Base-by-base conservation (phyloP, 2,888 invertebrate species). In the Imbricaverruca yamaguchii region DNA sequence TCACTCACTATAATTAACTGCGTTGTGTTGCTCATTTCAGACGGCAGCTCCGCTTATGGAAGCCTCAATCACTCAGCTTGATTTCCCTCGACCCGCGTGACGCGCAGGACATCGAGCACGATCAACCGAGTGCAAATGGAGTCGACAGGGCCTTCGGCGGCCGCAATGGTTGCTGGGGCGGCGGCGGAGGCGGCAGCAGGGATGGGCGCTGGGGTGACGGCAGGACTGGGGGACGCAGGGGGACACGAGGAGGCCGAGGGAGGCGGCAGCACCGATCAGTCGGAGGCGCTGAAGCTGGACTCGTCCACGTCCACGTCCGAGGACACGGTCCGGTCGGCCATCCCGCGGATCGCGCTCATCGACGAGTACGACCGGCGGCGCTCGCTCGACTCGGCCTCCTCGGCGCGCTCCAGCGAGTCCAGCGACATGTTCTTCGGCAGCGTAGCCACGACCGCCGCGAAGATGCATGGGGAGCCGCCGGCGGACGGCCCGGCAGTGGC, bases 351-450 rank as follows among this genome's bases (percentile, higher is more conserved):
- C 55, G 74, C 74, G 55, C 74, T 74, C 21, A 74, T 74, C 18
- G 74, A 74, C 55, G 74, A 74, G 74, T 2, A 74, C 74, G 74
- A 74, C 0, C 74, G 74, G 74, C 74, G 74, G 8, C 74, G 74
- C 53, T 74, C 74, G 53, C 53, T 74, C 74, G 74, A 74, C 74
- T 74, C 74, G 53, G 74, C 53, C 18, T 74, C 74, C 9, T 74
- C 74, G 7, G 74, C 74, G 3, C 74, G 74, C 53, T 74, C 74
- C 55, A 74, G 74, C 74, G 53, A 74, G 74, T 74, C 74, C 39
- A 74, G 74, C 53, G 74, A 74, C 18, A 74, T 55, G 53, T 74
- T 74, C 74, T 74, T 74, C 21, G 74, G 74, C 53, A 74, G 74
- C 53, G 74, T 39, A 9, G 74, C 15, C 74, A 59, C 59, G 12